Conservation (phyloP, 2,888 invertebrate genomes). For the Synanthedon myopaeformis region DNA sequence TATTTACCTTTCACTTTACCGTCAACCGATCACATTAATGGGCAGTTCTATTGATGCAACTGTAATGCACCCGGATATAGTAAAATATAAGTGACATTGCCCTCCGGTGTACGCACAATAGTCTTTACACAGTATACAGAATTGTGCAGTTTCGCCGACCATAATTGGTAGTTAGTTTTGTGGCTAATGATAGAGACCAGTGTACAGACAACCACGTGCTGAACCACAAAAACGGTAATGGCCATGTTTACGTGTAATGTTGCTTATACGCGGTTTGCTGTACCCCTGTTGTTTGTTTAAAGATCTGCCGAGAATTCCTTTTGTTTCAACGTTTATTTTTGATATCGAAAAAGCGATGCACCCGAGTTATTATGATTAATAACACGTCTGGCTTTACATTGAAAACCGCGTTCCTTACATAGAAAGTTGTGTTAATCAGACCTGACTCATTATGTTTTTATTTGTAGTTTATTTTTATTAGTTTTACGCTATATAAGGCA, state of each 20-base stretch:
- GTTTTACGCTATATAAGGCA: too few relatives aligned
- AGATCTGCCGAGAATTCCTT: constrained; percentile 11
- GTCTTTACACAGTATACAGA: constrained; percentile 19
- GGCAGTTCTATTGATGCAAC: neutral
- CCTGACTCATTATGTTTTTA: too few relatives aligned
- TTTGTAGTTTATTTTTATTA: too few relatives aligned
- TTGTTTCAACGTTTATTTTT: constrained; percentile 20
- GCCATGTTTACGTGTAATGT: constrained; percentile 12
- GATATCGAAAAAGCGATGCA: constrained; percentile 14
- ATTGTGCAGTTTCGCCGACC: constrained; percentile 30
- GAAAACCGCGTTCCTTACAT: too few relatives aligned
- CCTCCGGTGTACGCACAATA: constrained; percentile 29
- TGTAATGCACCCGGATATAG: constrained; percentile 1
- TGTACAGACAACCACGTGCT: constrained; percentile 27
- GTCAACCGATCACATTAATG: neutral
- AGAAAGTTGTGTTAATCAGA: neutral
- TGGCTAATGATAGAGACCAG: constrained; percentile 28
- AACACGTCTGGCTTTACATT: neutral
- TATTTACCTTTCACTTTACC: neutral
- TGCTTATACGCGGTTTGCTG: constrained; percentile 20
- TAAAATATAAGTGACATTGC: constrained; percentile 29
- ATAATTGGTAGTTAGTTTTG: constrained; percentile 39
- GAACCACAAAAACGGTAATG: constrained; percentile 18
- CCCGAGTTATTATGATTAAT: constrained; percentile 17
- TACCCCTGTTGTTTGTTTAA: constrained; percentile 23